Conservation (phyloP, 2,888 invertebrate genomes). For the Bedellia somnulentella region DNA sequence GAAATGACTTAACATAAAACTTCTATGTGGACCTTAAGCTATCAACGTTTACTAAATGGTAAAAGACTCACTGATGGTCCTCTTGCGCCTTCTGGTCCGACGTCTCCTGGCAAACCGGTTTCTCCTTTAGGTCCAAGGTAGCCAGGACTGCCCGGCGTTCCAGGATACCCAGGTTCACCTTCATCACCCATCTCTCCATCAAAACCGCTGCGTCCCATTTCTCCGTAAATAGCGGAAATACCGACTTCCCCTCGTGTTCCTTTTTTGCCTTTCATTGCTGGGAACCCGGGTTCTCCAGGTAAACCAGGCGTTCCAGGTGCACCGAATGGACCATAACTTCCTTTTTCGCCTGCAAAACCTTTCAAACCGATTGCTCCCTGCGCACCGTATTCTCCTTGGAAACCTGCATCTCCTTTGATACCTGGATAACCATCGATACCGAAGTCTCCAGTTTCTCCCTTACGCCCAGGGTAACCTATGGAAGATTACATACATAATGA, state of each 20-base stretch:
- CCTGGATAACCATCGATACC: conserved; percentile 34
- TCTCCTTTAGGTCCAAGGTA: conserved; percentile 35
- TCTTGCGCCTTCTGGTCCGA: conserved; percentile 58
- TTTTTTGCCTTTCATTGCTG: conserved; percentile 62
- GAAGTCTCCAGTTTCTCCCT: conserved; percentile 31
- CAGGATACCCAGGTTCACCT: conserved; percentile 63
- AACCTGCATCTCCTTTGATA: conserved; percentile 29
- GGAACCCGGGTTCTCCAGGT: conserved; percentile 64
- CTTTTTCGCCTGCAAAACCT: conserved; percentile 68
- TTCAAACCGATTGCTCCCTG: conserved; percentile 58
- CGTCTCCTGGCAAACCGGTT: conserved; percentile 52
- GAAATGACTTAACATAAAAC: too few relatives aligned
- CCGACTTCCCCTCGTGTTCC: conserved; percentile 54
- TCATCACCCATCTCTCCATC: conserved; percentile 56
- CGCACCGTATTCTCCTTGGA: conserved; percentile 27
- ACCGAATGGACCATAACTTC: conserved; percentile 67
- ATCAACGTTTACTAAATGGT: too few relatives aligned
- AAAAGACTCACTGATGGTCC: too few relatives aligned
- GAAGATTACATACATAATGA: too few relatives aligned
- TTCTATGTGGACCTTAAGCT: too few relatives aligned
- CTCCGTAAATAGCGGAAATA: conserved; percentile 36
- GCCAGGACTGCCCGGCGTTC: conserved; percentile 56
- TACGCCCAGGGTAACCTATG: conserved; percentile 19
- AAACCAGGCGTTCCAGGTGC: conserved; percentile 46
- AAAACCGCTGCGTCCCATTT: conserved; percentile 34